Percentiles rank a stretch among this genome's conserved stretches.
Conservation (phyloP, 2,113 vertebrate species). For the Lethenteron reissneri region DNA sequence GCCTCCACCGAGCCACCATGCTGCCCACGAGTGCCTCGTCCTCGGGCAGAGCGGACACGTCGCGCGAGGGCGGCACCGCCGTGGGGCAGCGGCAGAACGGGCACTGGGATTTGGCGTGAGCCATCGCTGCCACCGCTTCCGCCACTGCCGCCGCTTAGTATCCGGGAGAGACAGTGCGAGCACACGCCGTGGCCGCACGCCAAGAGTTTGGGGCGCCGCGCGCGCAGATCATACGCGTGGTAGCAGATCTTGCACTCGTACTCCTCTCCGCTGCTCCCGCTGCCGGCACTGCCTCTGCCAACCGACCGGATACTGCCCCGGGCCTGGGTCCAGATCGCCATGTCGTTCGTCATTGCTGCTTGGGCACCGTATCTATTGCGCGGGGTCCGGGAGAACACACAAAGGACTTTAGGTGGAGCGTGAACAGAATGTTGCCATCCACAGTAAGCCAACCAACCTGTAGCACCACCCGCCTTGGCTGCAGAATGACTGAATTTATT, state of each 20-base stretch:
- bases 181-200: conserved; percentile 44
- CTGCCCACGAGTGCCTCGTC: conserved; percentile 3
- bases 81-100: conserved; percentile 59
- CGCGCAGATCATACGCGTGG: conserved; percentile 31
- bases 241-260: conserved; percentile 64
- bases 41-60: conserved; percentile 1
- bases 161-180: conserved; percentile 40
- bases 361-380: too few species aligned
- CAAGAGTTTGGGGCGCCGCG: conserved; percentile 38
- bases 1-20: neutral
- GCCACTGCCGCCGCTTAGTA: conserved; percentile 29
- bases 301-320: neutral
- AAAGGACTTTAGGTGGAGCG: too few species aligned
- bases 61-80: conserved; percentile 18
- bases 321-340: too few species aligned
- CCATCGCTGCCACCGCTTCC: conserved; percentile 25
- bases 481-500: too few species aligned
- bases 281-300: conserved; percentile 1
- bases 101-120: conserved; percentile 21
- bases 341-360: too few species aligned
- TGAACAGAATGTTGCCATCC: too few species aligned
- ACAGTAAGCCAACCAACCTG: too few species aligned
- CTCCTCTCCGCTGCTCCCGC: conserved; percentile 21
- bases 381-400: too few species aligned
- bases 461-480: too few species aligned